Evolutionary conservation across 2,888 invertebrate species (phyloP).

Genomic region (Parnassius orleans): DNA sequence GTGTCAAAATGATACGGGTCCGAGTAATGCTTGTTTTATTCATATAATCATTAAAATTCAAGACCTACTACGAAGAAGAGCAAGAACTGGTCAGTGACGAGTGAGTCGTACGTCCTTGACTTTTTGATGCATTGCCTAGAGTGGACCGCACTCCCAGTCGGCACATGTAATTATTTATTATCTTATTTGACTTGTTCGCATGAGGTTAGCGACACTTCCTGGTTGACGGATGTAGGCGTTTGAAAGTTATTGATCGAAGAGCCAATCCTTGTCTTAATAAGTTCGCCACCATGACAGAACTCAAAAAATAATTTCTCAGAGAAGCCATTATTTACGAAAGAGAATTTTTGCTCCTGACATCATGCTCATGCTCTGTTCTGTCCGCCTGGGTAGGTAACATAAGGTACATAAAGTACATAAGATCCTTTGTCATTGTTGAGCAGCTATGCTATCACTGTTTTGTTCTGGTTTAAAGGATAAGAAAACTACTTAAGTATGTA

Average conservation of each 20-base stretch:
- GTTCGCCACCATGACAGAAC: too few relatives aligned
- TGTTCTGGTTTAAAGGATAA: too few relatives aligned
- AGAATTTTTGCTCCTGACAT: too few relatives aligned
- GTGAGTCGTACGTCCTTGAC: conserved; percentile 52
- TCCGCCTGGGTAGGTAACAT: too few relatives aligned
- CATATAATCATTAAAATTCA: conserved; percentile 32
- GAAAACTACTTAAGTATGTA: too few relatives aligned
- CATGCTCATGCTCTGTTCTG: too few relatives aligned
- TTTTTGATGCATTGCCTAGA: conserved; percentile 45
- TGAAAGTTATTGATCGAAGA: neutral
- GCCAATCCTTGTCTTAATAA: too few relatives aligned
- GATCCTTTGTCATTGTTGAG: too few relatives aligned
- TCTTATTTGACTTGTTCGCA: conserved; percentile 10
- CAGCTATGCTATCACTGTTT: too few relatives aligned
- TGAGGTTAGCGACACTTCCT: conserved; percentile 15
- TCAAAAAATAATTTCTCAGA: too few relatives aligned
- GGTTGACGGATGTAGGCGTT: conserved; percentile 1
- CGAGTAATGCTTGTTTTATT: conserved; percentile 10
- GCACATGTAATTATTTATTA: conserved; percentile 20
- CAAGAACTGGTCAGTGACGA: conserved; percentile 44
- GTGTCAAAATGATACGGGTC: conserved; percentile 7
- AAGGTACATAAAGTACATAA: too few relatives aligned
- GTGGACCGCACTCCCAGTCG: conserved; percentile 15
- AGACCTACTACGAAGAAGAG: conserved; percentile 44
- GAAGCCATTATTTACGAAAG: too few relatives aligned